A percentile compares a stretch with the other conserved stretches of the same genome.
These are phyloP conservation scores for Dolichomitus sp. DNA, from an alignment of 2,888 invertebrate species.

Conservation along the genomic window DNA sequence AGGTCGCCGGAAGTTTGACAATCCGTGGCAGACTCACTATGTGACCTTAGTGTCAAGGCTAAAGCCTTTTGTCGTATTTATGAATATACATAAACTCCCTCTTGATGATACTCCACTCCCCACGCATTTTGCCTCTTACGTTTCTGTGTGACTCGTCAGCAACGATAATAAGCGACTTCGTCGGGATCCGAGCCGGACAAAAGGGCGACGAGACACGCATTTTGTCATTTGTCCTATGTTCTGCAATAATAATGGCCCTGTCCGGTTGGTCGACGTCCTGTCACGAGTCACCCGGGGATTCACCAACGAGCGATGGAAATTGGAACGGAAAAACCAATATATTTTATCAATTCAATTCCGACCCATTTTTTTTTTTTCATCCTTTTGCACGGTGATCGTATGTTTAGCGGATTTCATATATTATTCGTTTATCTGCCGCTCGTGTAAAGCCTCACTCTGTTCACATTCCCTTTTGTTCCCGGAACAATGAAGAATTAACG, in stretches of 20 bases:
- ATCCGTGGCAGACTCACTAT: conserved; percentile 44
- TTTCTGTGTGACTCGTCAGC: background rate
- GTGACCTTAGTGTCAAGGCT: conserved; percentile 65
- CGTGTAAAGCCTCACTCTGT: background rate
- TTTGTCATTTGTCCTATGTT: conserved; percentile 15
- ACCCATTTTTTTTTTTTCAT: background rate
- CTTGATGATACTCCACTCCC: conserved; percentile 13
- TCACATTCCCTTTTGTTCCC: background rate
- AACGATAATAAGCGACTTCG: conserved; percentile 11
- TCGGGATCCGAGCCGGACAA: background rate
- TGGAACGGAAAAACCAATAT: conserved; percentile 25
- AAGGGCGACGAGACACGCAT: conserved; percentile 14
- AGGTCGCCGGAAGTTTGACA: conserved; percentile 63
- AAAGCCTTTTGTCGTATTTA: conserved; percentile 63
- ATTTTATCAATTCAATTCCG: conserved; percentile 24
- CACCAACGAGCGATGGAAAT: background rate
- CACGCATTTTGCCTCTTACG: background rate
- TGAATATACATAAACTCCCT: conserved; percentile 49
- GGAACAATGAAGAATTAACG: background rate
- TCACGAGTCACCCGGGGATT: background rate
- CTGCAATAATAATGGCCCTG: conserved; percentile 6
- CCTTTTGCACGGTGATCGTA: background rate
- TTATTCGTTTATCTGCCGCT: conserved; percentile 4
- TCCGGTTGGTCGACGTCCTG: conserved; percentile 26
- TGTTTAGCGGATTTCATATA: background rate